Percentiles rank a stretch among this genome's conserved stretches.
These are phyloP conservation scores for Ruditapes philippinarum DNA, from an alignment of 1,140 invertebrate species.

Conservation along the genomic window DNA sequence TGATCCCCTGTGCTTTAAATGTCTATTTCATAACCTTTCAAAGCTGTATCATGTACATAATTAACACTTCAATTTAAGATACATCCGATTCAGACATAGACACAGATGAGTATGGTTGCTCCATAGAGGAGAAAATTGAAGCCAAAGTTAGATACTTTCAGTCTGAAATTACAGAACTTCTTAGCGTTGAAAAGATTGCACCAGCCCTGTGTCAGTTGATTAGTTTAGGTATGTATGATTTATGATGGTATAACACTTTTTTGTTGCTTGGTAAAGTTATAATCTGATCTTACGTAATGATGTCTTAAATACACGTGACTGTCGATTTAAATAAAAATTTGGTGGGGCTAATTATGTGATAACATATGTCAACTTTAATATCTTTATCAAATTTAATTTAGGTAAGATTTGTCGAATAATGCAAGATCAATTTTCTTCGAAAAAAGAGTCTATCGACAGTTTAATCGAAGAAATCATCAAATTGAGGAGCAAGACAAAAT, in stretches of 20 bases:
- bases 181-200: neutral
- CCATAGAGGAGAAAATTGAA: neutral
- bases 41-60: no score
- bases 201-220: neutral
- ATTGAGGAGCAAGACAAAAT: neutral
- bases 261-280: no score
- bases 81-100: no score
- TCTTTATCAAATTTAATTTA: neutral
- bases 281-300: no score
- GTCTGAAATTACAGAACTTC: neutral
- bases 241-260: neutral
- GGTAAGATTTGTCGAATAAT: neutral
- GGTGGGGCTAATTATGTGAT: no score
- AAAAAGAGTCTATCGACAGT: neutral
- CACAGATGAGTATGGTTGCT: neutral
- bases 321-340: no score
- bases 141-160: neutral
- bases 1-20: no score
- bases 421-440: neutral
- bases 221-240: neutral
- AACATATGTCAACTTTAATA: no score
- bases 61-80: no score
- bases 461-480: neutral
- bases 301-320: no score
- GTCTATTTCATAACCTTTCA: no score